Percentiles rank a stretch among this genome's conserved stretches.
phyloP scores from a whole-genome alignment of 2,797 vertebrate genomes.

The Acanthornis magna region DNA sequence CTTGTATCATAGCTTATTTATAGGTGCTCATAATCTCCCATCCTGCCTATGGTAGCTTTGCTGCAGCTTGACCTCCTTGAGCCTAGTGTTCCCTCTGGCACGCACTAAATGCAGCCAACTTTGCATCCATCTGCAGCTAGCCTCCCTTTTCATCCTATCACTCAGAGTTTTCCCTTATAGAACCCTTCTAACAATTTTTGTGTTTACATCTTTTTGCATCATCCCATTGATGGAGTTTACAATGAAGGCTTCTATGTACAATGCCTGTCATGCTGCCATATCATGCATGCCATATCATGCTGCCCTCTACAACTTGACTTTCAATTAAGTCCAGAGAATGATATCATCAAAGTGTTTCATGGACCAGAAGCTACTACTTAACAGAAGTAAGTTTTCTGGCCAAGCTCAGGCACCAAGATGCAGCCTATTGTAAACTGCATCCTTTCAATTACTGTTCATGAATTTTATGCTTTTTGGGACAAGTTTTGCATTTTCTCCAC shows the following conservation, averaged over 20 bases:
- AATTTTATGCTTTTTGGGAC: background rate
- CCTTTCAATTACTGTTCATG: background rate
- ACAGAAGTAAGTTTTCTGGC: background rate
- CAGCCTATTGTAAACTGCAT: background rate
- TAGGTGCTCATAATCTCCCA: background rate
- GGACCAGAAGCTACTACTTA: background rate
- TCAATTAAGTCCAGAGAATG: background rate
- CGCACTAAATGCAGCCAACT: background rate
- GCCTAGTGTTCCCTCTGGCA: background rate
- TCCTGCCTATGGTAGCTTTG: background rate
- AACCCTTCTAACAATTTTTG: background rate
- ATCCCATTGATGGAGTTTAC: background rate
- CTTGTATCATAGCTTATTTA: constrained; percentile 7
- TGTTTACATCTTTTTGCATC: background rate
- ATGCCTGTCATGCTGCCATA: background rate
- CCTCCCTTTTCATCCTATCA: background rate
- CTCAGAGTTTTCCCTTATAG: background rate
- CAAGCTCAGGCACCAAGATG: background rate
- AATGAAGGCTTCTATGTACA: background rate
- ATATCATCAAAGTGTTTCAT: background rate
- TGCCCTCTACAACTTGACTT: background rate
- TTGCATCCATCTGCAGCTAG: background rate
- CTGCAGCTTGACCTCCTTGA: constrained; percentile 1
- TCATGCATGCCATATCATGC: background rate
- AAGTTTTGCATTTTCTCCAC: background rate